Conservation (phyloP, 2,888 invertebrate genomes). For the Argyresthia albistria region DNA sequence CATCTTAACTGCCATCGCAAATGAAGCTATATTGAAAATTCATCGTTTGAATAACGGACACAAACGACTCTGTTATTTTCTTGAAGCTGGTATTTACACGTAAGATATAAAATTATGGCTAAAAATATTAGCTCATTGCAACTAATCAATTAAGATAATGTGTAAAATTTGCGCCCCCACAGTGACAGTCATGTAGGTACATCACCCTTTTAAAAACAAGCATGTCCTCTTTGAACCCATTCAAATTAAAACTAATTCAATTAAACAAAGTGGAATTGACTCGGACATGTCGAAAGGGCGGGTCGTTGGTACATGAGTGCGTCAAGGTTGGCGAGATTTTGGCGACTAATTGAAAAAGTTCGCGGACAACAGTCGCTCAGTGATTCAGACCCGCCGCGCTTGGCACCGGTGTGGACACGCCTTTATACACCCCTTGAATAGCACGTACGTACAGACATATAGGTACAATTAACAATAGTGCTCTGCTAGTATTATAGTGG, state of each 20-base stretch:
- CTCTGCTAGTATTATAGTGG: neutral
- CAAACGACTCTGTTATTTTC: neutral
- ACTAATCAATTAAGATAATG: too few relatives aligned
- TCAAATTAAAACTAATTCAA: conserved; percentile 44
- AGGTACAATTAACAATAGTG: too few relatives aligned
- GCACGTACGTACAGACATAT: neutral
- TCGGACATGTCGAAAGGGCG: conserved; percentile 19
- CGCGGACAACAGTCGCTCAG: conserved; percentile 11
- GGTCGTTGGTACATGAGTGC: too few relatives aligned
- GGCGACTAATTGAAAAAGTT: conserved; percentile 56
- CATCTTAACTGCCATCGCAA: conserved; percentile 43
- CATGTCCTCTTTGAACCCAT: neutral
- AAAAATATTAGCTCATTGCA: too few relatives aligned
- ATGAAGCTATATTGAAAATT: conserved; percentile 46
- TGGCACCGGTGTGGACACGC: conserved; percentile 16
- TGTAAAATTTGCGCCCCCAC: too few relatives aligned
- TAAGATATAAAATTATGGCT: too few relatives aligned
- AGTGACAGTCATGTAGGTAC: too few relatives aligned
- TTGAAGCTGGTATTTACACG: too few relatives aligned
- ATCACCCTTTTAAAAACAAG: neutral
- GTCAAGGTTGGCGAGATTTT: neutral
- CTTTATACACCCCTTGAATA: conserved; percentile 11
- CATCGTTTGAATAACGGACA: conserved; percentile 16
- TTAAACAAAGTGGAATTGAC: conserved; percentile 14
- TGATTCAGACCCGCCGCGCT: neutral